These are phyloP conservation scores for Thera britannica DNA, from an alignment of 2,888 invertebrate species.

Conservation along the genomic window DNA sequence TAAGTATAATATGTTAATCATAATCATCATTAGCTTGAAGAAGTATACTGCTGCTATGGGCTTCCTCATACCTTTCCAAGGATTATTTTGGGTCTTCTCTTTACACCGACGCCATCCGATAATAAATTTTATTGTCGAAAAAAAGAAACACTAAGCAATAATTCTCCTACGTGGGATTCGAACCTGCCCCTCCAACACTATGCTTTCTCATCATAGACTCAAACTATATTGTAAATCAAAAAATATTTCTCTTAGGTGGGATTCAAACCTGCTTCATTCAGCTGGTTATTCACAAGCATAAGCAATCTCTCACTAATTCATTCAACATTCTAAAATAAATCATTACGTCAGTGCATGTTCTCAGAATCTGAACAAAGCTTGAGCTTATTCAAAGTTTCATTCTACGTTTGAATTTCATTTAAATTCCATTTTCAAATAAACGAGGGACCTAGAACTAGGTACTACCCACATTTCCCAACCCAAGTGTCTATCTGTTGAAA, in stretches of 20 bases:
- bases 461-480: neutral
- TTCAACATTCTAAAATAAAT: slow-evolving; percentile 2
- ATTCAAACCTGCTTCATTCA: neutral
- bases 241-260: neutral
- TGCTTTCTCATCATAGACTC: no score
- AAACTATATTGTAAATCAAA: no score
- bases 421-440: slow-evolving; percentile 7
- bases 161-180: no score
- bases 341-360: neutral
- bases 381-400: slow-evolving; percentile 4
- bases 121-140: no score
- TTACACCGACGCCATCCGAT: no score
- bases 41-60: no score
- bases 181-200: no score
- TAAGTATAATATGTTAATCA: no score
- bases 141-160: no score
- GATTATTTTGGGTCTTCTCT: no score
- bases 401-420: slow-evolving; percentile 2
- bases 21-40: no score
- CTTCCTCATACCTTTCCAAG: no score
- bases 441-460: neutral
- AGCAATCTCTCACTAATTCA: neutral
- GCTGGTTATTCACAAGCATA: neutral
- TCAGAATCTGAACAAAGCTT: neutral
- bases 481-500: slow-evolving; percentile 4